A percentile compares a stretch with the other conserved stretches of the same genome.
Evolutionary conservation across 1,140 invertebrate species (phyloP).

Genomic region (Orussus abietinus): DNA sequence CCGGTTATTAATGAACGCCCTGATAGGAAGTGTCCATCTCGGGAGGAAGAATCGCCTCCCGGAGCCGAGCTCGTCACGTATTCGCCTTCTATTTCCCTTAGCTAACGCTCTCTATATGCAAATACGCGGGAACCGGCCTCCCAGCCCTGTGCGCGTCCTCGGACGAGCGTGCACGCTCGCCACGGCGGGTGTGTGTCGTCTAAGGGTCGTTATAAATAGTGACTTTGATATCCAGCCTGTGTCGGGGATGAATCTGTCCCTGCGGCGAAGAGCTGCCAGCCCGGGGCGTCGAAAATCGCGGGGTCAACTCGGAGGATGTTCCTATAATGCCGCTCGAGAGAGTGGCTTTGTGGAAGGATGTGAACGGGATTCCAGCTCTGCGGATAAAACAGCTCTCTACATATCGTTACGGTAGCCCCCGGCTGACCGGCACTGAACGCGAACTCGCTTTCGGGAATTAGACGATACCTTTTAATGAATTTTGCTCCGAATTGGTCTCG

Average conservation of each 20-base stretch:
- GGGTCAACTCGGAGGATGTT: too few species aligned
- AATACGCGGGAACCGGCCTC: conserved; percentile 43
- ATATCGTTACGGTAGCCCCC: too few species aligned
- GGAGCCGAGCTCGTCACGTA: conserved; percentile 49
- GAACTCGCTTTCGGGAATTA: too few species aligned
- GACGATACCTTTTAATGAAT: too few species aligned
- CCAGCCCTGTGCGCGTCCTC: conserved; percentile 30
- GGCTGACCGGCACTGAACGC: too few species aligned
- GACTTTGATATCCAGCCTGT: conserved; percentile 48
- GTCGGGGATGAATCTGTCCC: conserved; percentile 29
- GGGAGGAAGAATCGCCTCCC: conserved; percentile 41
- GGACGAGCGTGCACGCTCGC: conserved; percentile 8
- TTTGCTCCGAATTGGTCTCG: too few species aligned
- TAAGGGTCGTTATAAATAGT: conserved; percentile 46
- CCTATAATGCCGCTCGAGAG: too few species aligned
- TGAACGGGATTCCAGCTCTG: too few species aligned
- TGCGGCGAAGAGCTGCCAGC: conserved; percentile 19
- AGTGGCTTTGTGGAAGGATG: too few species aligned
- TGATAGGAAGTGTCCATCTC: conserved; percentile 47
- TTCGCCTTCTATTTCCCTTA: conserved; percentile 54
- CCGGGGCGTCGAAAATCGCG: conserved; percentile 43
- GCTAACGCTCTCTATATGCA: conserved; percentile 55
- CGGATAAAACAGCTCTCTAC: too few species aligned
- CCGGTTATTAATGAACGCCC: conserved; percentile 43
- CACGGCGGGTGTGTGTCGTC: conserved; percentile 1